Base-by-base conservation (phyloP, 2,113 vertebrate species). In the Prietella phreatophila region DNA sequence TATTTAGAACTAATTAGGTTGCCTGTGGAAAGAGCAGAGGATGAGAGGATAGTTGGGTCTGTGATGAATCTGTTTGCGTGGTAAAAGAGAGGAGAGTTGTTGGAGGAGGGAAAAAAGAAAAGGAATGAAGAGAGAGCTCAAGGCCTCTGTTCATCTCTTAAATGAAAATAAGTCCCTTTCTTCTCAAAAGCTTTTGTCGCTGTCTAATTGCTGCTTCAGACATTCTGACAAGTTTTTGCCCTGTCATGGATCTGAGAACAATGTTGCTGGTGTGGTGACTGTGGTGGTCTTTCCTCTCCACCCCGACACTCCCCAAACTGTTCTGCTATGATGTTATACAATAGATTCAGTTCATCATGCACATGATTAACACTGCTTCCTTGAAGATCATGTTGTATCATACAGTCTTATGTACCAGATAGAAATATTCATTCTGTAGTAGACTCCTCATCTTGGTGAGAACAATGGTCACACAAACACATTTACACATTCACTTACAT, bases 1-100 rank as follows among this genome's bases (percentile, higher is more conserved):
- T 95, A 93, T 95, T 95, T 94, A 93, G 90, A 91, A 91, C 95
- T 96, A 96, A 97, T 97, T 96, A 96, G 94, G 92, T 92, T 93
- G 95, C 93, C 95, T 90, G 91, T 93, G 93, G 93, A 93, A 93
- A 94, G 88, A 87, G 91, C 83, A 91, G 90, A 88, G 92, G 94
- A 90, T 91, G 90, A 94, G 92, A 92, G 94, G 93, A 93, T 92
- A 91, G 93, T 94, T 88, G 89, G 92, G 87, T 89, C 93, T 84
- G 69, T 93, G 93, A 94, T 94, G 92, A 94, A 93, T 92, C 92
- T 91, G 93, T 94, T 95, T 93, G 93, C 91, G 91, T 89, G 90
- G 92, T 95, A 94, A 96, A 96, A 95, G 92, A 94, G 93, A 91
- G 84, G 85, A 79, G 87, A 92, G 92, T 90, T 93, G 92, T 92